These are phyloP conservation scores for Lophochroa leadbeateri DNA, from an alignment of 2,113 vertebrate species.

Conservation along the genomic window DNA sequence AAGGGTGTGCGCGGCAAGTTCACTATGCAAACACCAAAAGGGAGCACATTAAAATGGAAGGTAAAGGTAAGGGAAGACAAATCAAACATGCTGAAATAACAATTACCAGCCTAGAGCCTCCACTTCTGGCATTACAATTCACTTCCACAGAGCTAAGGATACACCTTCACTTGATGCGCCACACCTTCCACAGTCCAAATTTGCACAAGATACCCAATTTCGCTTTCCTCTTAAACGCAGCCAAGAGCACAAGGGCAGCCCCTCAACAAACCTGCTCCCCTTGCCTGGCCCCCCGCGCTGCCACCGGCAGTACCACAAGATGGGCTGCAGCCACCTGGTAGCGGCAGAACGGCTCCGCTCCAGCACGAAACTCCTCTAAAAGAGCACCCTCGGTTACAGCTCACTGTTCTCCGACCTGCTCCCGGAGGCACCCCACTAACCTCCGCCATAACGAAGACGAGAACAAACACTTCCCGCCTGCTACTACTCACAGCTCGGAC, in stretches of 20 bases:
- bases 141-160: background rate
- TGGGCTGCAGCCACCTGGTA: background rate
- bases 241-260: accelerated
- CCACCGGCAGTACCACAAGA: accelerated
- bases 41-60: background rate
- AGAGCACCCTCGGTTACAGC: accelerated
- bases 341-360: accelerated
- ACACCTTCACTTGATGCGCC: no score
- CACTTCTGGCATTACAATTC: accelerated
- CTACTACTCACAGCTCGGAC: accelerated
- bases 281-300: accelerated
- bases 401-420: accelerated
- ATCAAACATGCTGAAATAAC: accelerated
- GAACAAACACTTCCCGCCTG: accelerated
- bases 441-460: accelerated
- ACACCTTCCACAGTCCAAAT: no score
- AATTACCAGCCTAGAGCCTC: background rate
- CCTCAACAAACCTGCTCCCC: accelerated
- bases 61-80: background rate
- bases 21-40: accelerated
- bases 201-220: accelerated
- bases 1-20: no score
- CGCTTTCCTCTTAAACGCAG: background rate
- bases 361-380: no score
- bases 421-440: accelerated